These are phyloP conservation scores for Scyliorhinus canicula DNA, from an alignment of 2,797 vertebrate species.

Conservation along the genomic window DNA sequence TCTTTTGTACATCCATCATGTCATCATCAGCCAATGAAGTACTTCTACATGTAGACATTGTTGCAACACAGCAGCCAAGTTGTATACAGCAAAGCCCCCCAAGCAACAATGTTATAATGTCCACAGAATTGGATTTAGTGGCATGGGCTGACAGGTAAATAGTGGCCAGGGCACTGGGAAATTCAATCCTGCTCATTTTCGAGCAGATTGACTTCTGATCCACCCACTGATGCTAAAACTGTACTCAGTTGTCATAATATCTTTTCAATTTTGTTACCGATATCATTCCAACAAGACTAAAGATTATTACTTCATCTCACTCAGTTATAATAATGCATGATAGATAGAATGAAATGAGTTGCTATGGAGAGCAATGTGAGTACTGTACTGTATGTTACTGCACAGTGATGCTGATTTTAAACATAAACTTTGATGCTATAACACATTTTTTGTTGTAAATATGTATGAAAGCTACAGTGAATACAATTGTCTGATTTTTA, in stretches of 20 bases:
- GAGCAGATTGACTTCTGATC: neutral
- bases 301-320: neutral
- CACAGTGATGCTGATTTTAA: neutral
- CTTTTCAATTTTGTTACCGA: neutral
- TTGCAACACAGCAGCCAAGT: neutral
- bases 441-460: neutral
- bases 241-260: neutral
- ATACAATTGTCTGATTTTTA: neutral
- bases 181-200: neutral
- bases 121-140: neutral
- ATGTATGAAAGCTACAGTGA: neutral
- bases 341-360: slow-evolving; percentile 6
- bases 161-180: neutral
- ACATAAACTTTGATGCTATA: no score
- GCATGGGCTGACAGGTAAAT: neutral
- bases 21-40: neutral
- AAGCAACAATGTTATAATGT: neutral
- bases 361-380: neutral
- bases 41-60: neutral
- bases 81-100: neutral
- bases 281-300: neutral
- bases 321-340: neutral
- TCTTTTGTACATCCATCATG: neutral
- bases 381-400: neutral
- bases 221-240: neutral